Base-by-base conservation (phyloP, 2,888 invertebrate species). In the Scrobipalpa atriplicella region DNA sequence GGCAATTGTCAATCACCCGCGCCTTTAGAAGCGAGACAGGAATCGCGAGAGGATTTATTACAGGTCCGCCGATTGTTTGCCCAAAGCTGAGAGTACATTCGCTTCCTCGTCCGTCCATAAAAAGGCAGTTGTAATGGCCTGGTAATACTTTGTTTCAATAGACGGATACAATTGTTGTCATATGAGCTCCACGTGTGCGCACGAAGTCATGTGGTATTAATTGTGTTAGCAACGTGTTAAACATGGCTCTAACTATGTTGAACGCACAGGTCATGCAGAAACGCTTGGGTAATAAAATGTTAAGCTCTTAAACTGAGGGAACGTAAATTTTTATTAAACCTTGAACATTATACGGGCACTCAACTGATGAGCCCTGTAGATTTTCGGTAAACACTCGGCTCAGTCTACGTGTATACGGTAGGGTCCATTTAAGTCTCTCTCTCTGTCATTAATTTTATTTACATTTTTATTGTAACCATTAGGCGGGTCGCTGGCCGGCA, bases 1-100 rank as follows among this genome's bases (percentile, higher is more conserved):
- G 85, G 81, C 86, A 84, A 87, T 87, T 88, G 87, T 87, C 85
- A 85, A 88, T 87, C 80, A 83, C 79, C 83, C 85, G 85, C 84
- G 86, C 86, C 84, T 82, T 86, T 86, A 82, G 79, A 81, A 82
- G 82, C 75, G 77, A 81, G 74, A 74, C 73, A 68, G 70, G 73
- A 75, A 61, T 66, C 18, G 36, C 64, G 52, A 65, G 38, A 62
- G 56, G 52, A 64, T 64, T 77, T 77, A 73, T 74, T 79, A 73
- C 69, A 71, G 63, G 29, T 18, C 5, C 38, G 36, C 18, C 38
- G 47, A 63, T 63, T 63, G 63, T 52, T 21, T 13, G n/a, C 51
- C 62, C 21, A 63, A 63, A 47, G 29, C 6, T 29, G 21, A 10
- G 7, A 9, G 43, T 56, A 41, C 43, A 62, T 62, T 62, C 21